Conservation (phyloP, 35 echinoderm and acorn worm genomes). For the Eucidaris tribuloides region DNA sequence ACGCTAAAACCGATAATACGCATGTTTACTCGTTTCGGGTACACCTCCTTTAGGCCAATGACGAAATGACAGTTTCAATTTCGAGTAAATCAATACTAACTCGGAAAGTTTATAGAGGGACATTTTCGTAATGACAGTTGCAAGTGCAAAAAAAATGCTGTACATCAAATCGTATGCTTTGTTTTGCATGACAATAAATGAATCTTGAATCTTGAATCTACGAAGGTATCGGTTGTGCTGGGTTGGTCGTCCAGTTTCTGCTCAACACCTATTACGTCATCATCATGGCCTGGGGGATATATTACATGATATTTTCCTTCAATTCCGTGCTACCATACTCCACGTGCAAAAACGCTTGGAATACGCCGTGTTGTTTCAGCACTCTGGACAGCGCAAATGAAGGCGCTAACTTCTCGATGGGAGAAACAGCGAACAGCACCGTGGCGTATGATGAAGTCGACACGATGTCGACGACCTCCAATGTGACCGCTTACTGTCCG, state of each 20-base stretch:
- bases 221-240: constrained; percentile 86
- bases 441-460: neutral
- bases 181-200: no score
- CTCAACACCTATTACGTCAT: constrained; percentile 79
- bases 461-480: neutral
- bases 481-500: neutral
- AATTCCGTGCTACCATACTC: constrained; percentile 77
- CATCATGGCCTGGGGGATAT: constrained; percentile 87
- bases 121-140: no score
- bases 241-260: constrained; percentile 60
- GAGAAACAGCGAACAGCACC: neutral
- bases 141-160: no score
- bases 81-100: no score
- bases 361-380: constrained; percentile 57
- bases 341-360: constrained; percentile 71
- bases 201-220: no score
- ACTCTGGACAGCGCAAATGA: constrained; percentile 24
- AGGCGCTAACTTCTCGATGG: neutral
- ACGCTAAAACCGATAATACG: no score
- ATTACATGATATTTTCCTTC: constrained; percentile 97
- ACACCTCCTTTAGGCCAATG: no score
- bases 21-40: no score
- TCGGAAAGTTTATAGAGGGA: no score
- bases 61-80: no score
- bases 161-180: no score